Conservation (phyloP, 1,140 invertebrate species). For the Polypedilum vanderplanki region DNA sequence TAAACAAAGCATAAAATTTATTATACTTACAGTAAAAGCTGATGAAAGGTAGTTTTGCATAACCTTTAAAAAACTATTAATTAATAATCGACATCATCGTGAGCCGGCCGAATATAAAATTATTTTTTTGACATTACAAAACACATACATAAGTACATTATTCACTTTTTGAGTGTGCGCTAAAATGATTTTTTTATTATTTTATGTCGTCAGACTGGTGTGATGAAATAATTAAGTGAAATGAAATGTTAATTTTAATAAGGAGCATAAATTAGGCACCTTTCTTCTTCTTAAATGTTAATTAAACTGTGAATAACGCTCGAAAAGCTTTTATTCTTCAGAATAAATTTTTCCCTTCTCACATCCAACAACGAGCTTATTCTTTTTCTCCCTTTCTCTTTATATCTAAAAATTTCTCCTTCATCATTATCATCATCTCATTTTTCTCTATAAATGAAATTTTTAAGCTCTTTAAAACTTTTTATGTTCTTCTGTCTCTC, state of each 20-base stretch:
- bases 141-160: neutral
- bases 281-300: slow-evolving; percentile 5
- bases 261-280: slow-evolving; percentile 17
- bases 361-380: neutral
- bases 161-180: neutral
- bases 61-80: neutral
- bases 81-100: neutral
- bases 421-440: slow-evolving; percentile 18
- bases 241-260: neutral
- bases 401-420: neutral
- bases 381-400: neutral
- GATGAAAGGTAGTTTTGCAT: slow-evolving; percentile 26
- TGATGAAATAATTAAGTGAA: slow-evolving; percentile 7
- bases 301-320: slow-evolving; percentile 6
- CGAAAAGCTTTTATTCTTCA: neutral
- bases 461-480: too few species aligned
- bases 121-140: neutral
- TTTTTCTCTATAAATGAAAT: neutral
- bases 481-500: too few species aligned
- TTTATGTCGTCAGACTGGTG: neutral
- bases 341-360: neutral
- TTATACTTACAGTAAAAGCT: slow-evolving; percentile 29
- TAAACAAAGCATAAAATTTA: slow-evolving; percentile 16
- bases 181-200: too few species aligned
- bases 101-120: neutral